Conservation (phyloP, 2,888 invertebrate species). For the Rhyacophila evoluta region DNA sequence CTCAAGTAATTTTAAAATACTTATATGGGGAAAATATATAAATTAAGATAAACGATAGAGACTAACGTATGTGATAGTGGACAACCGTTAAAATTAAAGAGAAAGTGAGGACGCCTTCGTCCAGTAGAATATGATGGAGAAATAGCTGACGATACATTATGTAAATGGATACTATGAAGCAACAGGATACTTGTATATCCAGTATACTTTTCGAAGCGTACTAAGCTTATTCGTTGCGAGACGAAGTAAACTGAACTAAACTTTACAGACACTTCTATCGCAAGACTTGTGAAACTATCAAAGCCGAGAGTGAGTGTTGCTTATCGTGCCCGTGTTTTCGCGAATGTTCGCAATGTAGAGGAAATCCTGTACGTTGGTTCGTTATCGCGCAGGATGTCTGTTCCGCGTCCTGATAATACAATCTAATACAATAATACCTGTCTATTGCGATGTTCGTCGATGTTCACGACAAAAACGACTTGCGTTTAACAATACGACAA, state of each 20-base stretch:
- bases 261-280: background rate
- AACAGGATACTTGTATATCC: too few relatives aligned
- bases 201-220: background rate
- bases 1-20: too few relatives aligned
- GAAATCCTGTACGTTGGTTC: constrained; percentile 22
- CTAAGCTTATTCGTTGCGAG: background rate
- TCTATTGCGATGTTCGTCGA: background rate
- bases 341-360: constrained; percentile 4
- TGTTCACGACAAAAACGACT: background rate
- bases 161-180: too few relatives aligned
- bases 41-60: too few relatives aligned
- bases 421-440: background rate
- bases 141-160: too few relatives aligned
- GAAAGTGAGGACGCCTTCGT: too few relatives aligned
- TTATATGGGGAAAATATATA: too few relatives aligned
- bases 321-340: background rate
- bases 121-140: too few relatives aligned
- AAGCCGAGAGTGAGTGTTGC: background rate
- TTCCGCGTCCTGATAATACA: background rate
- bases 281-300: background rate
- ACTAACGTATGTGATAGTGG: too few relatives aligned
- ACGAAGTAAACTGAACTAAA: background rate
- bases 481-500: too few relatives aligned
- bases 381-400: background rate
- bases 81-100: too few relatives aligned